Evolutionary conservation across 1,140 invertebrate species (phyloP), one percentile per base, ranked within the genome.

Genomic region (Hypothenemus hampei): DNA sequence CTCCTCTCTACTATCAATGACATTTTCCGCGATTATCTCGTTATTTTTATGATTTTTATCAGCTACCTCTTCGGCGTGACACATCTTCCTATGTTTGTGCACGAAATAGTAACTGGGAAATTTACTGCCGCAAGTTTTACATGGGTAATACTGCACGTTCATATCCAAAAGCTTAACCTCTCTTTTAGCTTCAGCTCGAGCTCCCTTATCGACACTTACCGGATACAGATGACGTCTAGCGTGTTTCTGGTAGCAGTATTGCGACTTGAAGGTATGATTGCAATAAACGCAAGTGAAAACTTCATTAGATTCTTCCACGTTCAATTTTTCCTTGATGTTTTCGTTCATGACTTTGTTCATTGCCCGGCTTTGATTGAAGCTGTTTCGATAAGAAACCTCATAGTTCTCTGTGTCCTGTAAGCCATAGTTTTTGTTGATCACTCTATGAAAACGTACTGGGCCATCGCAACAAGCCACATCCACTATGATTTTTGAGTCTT

Each of bases 91-190:
- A 72, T 93, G 91, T 65, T 93, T 93, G 68, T 93, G 91, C 3
- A 93, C 91, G 74, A 93, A 93, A 69, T 93, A 93, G 66, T 93
- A 93, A 60, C 87, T 91, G 0, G 91, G 91, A 67, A 93, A 93
- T 73, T 92, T 93, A 66, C 81, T 88, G 18, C 91, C 90, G 72
- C 90, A 93, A 0, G 86, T 91, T 71, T 93, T 93, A 73, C 91
- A 93, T 0, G 90, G 89, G 72, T 92, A 93, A 73, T 92, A 93
- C 69, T 93, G 89, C 0, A 92, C 83, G 62, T 92, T 87, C 67
- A 91, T 78, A 61, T 91, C 86, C 15, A 86, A 65, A 0, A 84
- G 72, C 45, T 81, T 76, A 2, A 85, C 80, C 58, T 81, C 81
- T 8, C 78, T 73, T 11, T 73, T 71, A n/a, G 46, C 39, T 29